Conservation (phyloP, 2,113 vertebrate species). For the Cettia cetti region DNA sequence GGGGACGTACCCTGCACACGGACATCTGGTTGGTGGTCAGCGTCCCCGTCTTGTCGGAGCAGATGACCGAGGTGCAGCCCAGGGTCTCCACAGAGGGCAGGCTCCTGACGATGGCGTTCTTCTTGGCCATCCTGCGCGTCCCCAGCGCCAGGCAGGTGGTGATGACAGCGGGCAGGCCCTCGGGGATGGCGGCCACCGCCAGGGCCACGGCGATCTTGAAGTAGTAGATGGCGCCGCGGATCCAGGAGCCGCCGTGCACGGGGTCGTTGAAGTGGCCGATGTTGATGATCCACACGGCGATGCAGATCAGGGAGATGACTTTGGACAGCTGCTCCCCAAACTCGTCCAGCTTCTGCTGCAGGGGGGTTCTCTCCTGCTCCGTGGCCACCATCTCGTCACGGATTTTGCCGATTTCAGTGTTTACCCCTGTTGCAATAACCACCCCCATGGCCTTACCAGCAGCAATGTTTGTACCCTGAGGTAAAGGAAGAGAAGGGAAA, state of each 20-base stretch:
- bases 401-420: slow-evolving; percentile 97
- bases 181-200: slow-evolving; percentile 95
- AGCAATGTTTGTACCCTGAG: slow-evolving; percentile 94
- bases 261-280: slow-evolving; percentile 99
- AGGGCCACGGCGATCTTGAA: slow-evolving; percentile 97
- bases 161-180: slow-evolving; percentile 95
- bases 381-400: slow-evolving; percentile 97
- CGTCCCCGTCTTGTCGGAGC: slow-evolving; percentile 98
- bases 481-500: neutral
- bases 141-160: slow-evolving; percentile 97
- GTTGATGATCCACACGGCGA: slow-evolving; percentile 99
- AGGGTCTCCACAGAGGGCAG: slow-evolving; percentile 96
- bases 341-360: slow-evolving; percentile 97
- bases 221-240: slow-evolving; percentile 96
- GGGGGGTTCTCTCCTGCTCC: slow-evolving; percentile 91
- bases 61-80: slow-evolving; percentile 98
- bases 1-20: slow-evolving; percentile 87
- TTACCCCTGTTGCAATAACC: slow-evolving; percentile 89
- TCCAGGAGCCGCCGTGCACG: slow-evolving; percentile 96
- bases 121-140: slow-evolving; percentile 98
- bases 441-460: slow-evolving; percentile 95
- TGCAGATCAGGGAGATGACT: slow-evolving; percentile 96
- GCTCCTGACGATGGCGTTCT: slow-evolving; percentile 96
- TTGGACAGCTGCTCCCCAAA: slow-evolving; percentile 98
- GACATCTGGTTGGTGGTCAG: slow-evolving; percentile 99